Evolutionary conservation across 2,113 vertebrate genomes (phyloP).

Genomic region (Panthera leo): DNA sequence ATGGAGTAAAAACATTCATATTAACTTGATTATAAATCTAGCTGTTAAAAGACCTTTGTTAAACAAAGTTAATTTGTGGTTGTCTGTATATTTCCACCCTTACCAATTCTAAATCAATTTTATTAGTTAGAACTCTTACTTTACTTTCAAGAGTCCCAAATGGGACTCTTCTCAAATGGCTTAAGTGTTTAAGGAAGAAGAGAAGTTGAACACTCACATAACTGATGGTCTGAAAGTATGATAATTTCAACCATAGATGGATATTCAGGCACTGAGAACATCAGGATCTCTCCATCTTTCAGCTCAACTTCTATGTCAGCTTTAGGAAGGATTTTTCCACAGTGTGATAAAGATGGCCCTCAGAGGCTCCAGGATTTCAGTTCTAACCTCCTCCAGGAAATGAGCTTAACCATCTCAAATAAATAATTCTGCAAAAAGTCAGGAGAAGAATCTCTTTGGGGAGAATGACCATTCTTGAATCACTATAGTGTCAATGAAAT

Average conservation of each 20-base stretch:
- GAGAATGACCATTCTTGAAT: background rate
- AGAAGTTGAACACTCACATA: background rate
- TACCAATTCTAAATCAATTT: constrained; percentile 59
- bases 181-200: background rate
- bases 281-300: background rate
- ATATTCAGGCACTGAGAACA: background rate
- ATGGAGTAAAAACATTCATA: background rate
- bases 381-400: background rate
- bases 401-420: background rate
- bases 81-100: background rate
- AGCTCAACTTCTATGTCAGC: background rate
- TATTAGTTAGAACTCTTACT: background rate
- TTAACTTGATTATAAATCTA: constrained; percentile 41
- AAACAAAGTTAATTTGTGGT: constrained; percentile 45
- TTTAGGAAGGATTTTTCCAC: background rate
- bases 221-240: background rate
- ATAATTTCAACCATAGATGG: background rate
- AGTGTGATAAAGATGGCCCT: fast-evolving
- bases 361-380: background rate
- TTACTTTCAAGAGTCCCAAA: background rate
- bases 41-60: constrained; percentile 33
- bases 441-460: background rate
- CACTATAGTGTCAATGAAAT: fast-evolving
- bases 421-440: background rate
- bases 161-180: background rate